Evolutionary conservation across 1,140 invertebrate genomes (phyloP), one percentile per base, ranked within the genome.

Genomic region (Neodiprion fabricii): DNA sequence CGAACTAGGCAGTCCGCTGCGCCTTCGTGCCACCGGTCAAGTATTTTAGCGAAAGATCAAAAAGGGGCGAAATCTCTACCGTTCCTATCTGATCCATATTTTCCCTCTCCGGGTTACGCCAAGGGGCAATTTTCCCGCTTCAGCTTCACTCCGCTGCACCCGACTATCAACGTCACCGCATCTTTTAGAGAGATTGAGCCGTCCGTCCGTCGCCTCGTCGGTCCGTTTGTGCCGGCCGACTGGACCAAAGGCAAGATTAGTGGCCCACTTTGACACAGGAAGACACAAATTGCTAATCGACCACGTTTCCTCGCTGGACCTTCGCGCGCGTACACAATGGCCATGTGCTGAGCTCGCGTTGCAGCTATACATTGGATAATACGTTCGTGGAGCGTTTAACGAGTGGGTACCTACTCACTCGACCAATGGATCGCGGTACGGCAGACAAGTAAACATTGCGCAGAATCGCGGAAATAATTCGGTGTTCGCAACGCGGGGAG

Each of bases 181-280:
- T 40, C 5, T 61, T 61, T 61, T 61, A 17, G n/a, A 61, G 5
- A 7, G 53, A 61, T 61, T 61, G 7, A 61, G 53, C 11, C n/a
- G 53, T 61, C 28, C 28, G 28, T 5, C 28, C 28, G 28, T 40
- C 28, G 28, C 5, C 28, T 40, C 28, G 28, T 40, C 28, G 28
- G 28, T 40, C 28, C 5, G 53, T 61, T 17, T 61, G 53, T 61
- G 11, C 53, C 11, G 53, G 53, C 53, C 53, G 53, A 14, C 11
- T 14, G 53, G 53, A 61, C 53, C 53, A 61, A 61, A 61, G 53
- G 11, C 53, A 61, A 61, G 53, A 61, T 61, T 61, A 61, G 53
- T 61, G 53, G 53, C 53, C 53, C 53, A 61, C 53, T 61, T 61
- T 61, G 53, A 61, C 11, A 61, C 53, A 61, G 53, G 53, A 61